Evolutionary conservation across 30 jellyfish, hydroid and myxozoan species (phyloP).

Genomic region (Aurelia aurita complex sp. Pacific): DNA sequence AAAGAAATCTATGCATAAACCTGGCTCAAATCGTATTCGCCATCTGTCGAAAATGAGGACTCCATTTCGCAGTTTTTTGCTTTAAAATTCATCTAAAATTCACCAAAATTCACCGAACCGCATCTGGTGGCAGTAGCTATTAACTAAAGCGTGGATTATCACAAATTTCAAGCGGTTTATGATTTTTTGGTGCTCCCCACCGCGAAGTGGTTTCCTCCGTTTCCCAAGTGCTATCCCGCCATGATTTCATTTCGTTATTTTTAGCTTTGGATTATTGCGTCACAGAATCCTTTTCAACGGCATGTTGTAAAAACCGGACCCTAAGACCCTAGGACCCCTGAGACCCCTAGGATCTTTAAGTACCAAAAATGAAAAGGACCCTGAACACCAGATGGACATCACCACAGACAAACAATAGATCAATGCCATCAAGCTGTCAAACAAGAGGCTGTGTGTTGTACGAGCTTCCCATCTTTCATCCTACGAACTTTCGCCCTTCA

Average conservation of each 20-base stretch:
- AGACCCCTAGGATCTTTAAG: no score
- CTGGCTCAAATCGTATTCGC: constrained; percentile 4
- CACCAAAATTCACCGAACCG: neutral
- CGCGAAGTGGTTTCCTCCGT: neutral
- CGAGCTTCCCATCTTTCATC: no score
- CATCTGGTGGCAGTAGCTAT: no score
- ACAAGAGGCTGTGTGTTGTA: no score
- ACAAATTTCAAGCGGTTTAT: neutral
- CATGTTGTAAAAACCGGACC: no score
- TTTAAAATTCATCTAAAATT: neutral
- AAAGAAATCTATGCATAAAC: constrained; percentile 12
- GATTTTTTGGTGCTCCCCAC: neutral
- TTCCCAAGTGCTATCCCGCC: neutral
- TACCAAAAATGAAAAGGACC: no score
- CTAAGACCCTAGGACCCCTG: no score
- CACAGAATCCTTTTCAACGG: neutral
- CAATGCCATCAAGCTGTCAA: no score
- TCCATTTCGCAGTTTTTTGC: neutral
- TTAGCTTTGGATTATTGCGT: neutral
- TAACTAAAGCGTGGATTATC: neutral
- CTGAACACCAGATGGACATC: no score
- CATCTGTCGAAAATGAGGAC: constrained; percentile 62
- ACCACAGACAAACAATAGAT: no score
- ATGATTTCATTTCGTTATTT: neutral
- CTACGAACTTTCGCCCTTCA: no score